Percentiles rank a stretch among this genome's conserved stretches.
phyloP scores from a whole-genome alignment of 92 coral and sea anemone species.

The Parazoanthus atlanticus region DNA sequence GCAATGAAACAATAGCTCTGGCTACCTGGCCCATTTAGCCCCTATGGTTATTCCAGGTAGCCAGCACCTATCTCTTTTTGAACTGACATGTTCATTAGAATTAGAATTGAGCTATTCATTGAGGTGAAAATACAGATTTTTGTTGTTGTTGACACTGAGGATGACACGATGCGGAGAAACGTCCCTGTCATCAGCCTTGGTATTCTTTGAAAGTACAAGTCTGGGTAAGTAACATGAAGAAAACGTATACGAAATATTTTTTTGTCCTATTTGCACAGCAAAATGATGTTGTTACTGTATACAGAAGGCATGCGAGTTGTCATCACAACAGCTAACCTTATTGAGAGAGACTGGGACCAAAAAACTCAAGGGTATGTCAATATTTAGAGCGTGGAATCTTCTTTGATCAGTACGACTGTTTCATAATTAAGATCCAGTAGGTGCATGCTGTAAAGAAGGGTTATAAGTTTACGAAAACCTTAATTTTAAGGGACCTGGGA shows the following conservation, averaged over 20 bases:
- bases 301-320: constrained; percentile 88
- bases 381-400: neutral
- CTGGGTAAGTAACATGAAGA: neutral
- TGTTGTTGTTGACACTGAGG: no score
- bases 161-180: neutral
- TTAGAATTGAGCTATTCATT: no score
- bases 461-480: no score
- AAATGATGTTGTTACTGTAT: constrained; percentile 93
- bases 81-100: no score
- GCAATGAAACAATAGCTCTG: no score
- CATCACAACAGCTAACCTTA: constrained; percentile 94
- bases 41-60: no score
- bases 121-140: no score
- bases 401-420: neutral
- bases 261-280: constrained; percentile 54
- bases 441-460: no score
- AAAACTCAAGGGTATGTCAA: constrained; percentile 89
- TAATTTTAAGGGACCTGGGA: no score
- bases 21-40: no score
- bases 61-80: no score
- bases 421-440: no score
- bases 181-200: neutral
- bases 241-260: neutral
- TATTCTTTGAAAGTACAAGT: neutral
- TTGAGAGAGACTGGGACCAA: constrained; percentile 92